Conservation (phyloP, 2,113 vertebrate genomes). For the Rhombomys opimus region DNA sequence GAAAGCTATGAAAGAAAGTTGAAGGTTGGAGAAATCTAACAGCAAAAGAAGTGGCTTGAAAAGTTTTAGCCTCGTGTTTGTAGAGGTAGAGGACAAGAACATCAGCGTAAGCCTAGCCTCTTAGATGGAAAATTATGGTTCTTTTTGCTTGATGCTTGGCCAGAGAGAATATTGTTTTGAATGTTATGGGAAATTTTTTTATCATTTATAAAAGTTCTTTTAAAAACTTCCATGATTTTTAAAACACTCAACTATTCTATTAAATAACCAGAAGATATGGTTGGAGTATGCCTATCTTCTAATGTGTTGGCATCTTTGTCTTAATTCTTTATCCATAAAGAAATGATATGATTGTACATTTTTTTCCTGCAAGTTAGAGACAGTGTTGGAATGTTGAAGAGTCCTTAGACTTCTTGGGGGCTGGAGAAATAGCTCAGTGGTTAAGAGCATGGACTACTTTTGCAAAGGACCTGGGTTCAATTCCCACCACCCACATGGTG, state of each 20-base stretch:
- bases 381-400: not conserved
- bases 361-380: not conserved
- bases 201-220: not conserved
- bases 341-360: not conserved
- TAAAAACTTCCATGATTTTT: not conserved
- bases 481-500: not conserved
- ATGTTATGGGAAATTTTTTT: not conserved
- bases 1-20: not conserved
- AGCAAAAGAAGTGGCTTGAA: not conserved
- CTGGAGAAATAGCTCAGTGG: not conserved
- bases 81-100: not conserved
- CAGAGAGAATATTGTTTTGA: not conserved
- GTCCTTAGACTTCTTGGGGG: not conserved
- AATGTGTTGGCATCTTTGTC: not conserved
- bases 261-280: not conserved
- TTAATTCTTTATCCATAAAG: not conserved
- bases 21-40: not conserved
- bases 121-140: not conserved
- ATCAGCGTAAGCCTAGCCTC: not conserved
- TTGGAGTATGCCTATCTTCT: not conserved
- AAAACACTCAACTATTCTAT: not conserved
- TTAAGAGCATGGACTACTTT: not conserved
- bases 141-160: not conserved
- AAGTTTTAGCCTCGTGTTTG: not conserved
- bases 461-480: not conserved